Conservation (phyloP, 1,140 invertebrate species). For the Sycophaga agraensis region DNA sequence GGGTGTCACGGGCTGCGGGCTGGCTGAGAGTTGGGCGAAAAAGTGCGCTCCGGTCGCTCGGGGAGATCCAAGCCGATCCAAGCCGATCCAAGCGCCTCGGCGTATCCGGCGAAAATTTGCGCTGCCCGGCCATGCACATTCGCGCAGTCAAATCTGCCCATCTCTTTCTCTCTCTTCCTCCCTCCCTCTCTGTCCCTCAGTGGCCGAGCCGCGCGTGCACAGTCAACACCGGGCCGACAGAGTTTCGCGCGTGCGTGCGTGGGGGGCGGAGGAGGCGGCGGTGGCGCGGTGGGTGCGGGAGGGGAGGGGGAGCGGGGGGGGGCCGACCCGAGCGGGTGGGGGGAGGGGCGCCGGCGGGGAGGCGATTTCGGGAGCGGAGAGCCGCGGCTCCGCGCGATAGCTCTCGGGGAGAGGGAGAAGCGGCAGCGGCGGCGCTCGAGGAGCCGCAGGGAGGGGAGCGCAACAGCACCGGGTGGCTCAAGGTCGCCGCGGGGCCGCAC, state of each 20-base stretch:
- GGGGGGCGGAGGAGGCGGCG: not conserved
- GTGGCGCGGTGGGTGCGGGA: not conserved
- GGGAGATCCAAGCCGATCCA: too few relatives aligned
- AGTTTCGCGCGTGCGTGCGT: too few relatives aligned
- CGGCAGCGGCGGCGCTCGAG: slow-evolving; percentile 25
- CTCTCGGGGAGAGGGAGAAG: slow-evolving; percentile 1
- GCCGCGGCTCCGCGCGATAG: slow-evolving; percentile 23
- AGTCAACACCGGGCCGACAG: too few relatives aligned
- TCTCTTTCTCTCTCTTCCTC: too few relatives aligned
- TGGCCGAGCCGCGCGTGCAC: too few relatives aligned
- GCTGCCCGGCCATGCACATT: too few relatives aligned
- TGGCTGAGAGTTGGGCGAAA: too few relatives aligned
- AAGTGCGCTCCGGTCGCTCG: too few relatives aligned
- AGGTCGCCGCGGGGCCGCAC: slow-evolving; percentile 51
- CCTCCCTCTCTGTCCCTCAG: too few relatives aligned
- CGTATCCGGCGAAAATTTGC: not conserved
- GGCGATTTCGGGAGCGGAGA: slow-evolving; percentile 30
- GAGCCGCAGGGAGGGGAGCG: too few relatives aligned
- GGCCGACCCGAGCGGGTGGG: slow-evolving; percentile 11
- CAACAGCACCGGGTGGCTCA: slow-evolving; percentile 40
- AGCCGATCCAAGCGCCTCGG: not conserved
- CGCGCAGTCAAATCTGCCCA: too few relatives aligned
- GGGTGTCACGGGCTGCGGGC: too few relatives aligned
- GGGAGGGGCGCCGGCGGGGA: slow-evolving; percentile 9
- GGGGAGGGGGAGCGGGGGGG: not conserved